Percentiles rank a stretch among this genome's conserved stretches.
These are phyloP conservation scores for Physocephala rufipes DNA, from an alignment of 2,888 invertebrate species.

Conservation along the genomic window DNA sequence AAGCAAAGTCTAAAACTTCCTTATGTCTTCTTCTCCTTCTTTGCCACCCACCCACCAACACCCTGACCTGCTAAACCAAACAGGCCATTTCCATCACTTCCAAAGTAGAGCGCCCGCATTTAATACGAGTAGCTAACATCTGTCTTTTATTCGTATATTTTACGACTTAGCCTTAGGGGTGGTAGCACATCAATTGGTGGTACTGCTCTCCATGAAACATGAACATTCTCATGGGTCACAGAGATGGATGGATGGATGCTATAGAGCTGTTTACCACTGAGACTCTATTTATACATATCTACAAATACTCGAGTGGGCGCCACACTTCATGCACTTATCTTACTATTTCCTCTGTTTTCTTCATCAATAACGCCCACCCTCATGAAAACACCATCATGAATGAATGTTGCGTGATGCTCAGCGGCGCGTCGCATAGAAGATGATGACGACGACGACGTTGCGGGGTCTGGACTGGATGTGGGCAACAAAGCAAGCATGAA, in stretches of 20 bases:
- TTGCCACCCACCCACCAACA: background rate
- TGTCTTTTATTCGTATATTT: constrained; percentile 26
- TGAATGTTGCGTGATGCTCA: background rate
- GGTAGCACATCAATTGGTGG: constrained; percentile 14
- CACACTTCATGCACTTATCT: background rate
- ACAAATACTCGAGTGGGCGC: too few relatives aligned
- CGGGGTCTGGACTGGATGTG: constrained; percentile 17
- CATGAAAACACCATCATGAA: constrained; percentile 3
- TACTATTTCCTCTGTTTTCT: background rate
- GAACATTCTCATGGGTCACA: too few relatives aligned
- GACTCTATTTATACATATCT: background rate
- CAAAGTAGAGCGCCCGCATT: background rate
- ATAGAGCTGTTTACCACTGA: background rate
- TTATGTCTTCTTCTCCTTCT: too few relatives aligned
- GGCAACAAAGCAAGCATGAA: constrained; percentile 25
- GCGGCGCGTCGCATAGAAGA: background rate
- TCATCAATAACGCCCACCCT: background rate
- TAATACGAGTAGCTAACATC: constrained; percentile 21
- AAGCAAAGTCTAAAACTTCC: background rate
- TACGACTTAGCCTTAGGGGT: constrained; percentile 11
- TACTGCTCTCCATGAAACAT: background rate
- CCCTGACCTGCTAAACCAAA: background rate
- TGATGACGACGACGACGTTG: background rate
- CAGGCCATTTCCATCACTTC: background rate
- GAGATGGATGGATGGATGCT: background rate